A percentile compares a stretch with the other conserved stretches of the same genome.
These are phyloP conservation scores for Gasteruption jaculator DNA, from an alignment of 2,888 invertebrate genomes.

Conservation along the genomic window DNA sequence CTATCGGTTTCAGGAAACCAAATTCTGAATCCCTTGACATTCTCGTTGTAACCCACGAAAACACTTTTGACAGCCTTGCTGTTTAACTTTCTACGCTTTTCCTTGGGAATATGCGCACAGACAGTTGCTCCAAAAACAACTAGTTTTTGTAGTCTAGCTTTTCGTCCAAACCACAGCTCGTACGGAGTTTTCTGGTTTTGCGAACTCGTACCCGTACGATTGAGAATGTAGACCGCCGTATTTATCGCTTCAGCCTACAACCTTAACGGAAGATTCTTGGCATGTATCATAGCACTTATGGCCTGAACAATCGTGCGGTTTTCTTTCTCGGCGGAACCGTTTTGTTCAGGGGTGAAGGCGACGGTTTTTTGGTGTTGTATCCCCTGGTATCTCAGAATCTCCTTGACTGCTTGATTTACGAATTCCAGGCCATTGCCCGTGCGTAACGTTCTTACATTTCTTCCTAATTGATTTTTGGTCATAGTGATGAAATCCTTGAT, in stretches of 20 bases:
- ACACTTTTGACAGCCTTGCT: conserved; percentile 11
- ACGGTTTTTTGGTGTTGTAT: conserved; percentile 10
- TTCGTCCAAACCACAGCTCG: conserved; percentile 15
- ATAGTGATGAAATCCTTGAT: conserved; percentile 16
- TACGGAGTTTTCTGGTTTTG: conserved; percentile 13
- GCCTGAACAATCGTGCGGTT: conserved; percentile 19
- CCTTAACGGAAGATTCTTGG: conserved; percentile 2
- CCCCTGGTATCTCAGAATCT: conserved; percentile 7
- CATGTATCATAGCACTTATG: conserved; percentile 13
- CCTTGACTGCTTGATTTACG: conserved; percentile 10
- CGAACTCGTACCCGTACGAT: conserved; percentile 14
- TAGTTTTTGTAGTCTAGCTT: conserved; percentile 5
- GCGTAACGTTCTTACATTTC: conserved; percentile 12
- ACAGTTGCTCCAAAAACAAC: conserved; percentile 16
- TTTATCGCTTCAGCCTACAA: conserved; percentile 22
- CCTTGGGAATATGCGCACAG: conserved; percentile 14
- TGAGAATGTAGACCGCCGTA: conserved; percentile 11
- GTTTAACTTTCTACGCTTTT: conserved; percentile 15
- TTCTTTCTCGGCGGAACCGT: conserved; percentile 17
- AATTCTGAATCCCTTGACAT: conserved; percentile 8
- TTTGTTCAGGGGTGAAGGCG: conserved; percentile 16
- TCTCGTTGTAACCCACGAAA: conserved; percentile 18
- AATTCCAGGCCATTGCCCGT: conserved; percentile 18
- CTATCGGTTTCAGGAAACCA: conserved; percentile 6
- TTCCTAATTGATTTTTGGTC: conserved; percentile 13